Conservation (phyloP, 1,140 invertebrate species). For the Portunus trituberculatus region DNA sequence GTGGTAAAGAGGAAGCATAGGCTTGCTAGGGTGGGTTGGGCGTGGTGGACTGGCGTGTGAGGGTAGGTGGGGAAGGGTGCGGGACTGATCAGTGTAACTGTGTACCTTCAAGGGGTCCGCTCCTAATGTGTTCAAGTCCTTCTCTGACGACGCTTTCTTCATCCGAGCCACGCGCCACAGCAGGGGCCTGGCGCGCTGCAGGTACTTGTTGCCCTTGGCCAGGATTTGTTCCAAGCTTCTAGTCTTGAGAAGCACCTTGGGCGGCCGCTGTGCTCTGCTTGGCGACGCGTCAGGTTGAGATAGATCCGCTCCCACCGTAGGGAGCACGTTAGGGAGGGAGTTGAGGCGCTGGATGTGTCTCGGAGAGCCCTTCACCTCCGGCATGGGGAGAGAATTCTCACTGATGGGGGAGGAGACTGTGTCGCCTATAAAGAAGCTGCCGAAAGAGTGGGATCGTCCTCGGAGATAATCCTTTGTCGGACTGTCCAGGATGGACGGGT, state of each 20-base stretch:
- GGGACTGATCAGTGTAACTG: too few species aligned
- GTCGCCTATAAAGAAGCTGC: background rate
- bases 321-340: background rate
- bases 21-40: too few species aligned
- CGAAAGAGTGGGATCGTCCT: background rate
- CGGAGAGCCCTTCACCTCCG: background rate
- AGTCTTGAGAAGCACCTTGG: background rate
- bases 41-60: too few species aligned
- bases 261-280: background rate
- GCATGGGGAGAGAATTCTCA: too few species aligned
- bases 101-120: background rate
- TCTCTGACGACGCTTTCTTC: conserved; percentile 34
- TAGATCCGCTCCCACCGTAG: background rate
- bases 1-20: background rate
- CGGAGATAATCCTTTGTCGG: background rate
- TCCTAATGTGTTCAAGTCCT: background rate
- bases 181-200: background rate
- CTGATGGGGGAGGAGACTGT: background rate
- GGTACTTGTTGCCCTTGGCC: conserved; percentile 47
- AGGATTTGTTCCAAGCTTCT: conserved; percentile 11
- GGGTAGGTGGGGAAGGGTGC: too few species aligned
- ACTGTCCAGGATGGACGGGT: background rate
- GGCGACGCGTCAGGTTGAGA: background rate
- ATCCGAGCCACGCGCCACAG: background rate
- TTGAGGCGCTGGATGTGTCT: background rate